These are phyloP conservation scores for Malurus melanocephalus DNA, from an alignment of 2,113 vertebrate genomes.

Conservation along the genomic window DNA sequence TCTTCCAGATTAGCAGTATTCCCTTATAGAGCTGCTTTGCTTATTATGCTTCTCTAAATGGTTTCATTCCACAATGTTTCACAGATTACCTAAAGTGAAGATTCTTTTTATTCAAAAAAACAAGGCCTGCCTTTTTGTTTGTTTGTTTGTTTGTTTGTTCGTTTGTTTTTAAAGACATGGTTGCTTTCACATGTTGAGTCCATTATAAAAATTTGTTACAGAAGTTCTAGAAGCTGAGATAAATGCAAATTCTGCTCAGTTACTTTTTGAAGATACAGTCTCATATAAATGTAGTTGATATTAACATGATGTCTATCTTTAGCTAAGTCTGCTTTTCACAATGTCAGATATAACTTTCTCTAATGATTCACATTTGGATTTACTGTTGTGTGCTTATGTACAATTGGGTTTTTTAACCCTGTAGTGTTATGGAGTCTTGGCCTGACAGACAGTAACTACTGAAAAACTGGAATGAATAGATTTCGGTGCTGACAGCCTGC, in stretches of 20 bases:
- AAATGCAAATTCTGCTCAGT: neutral
- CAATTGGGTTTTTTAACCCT: neutral
- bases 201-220: neutral
- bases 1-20: neutral
- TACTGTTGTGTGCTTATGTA: neutral
- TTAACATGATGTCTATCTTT: neutral
- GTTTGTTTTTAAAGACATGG: neutral
- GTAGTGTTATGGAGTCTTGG: neutral
- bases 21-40: neutral
- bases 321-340: neutral
- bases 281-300: neutral
- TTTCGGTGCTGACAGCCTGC: neutral
- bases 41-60: neutral
- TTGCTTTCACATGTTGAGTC: neutral
- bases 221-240: neutral
- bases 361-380: neutral
- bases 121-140: neutral
- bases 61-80: neutral
- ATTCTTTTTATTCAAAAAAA: neutral
- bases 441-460: neutral
- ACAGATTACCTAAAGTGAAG: neutral
- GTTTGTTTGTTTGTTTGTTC: neutral
- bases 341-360: neutral
- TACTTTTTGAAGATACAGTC: neutral
- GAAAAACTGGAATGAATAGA: conserved; percentile 6